Evolutionary conservation across 2,888 invertebrate species (phyloP), one percentile per base, ranked within the genome.

Genomic region (Caenorhabditis sp.): DNA sequence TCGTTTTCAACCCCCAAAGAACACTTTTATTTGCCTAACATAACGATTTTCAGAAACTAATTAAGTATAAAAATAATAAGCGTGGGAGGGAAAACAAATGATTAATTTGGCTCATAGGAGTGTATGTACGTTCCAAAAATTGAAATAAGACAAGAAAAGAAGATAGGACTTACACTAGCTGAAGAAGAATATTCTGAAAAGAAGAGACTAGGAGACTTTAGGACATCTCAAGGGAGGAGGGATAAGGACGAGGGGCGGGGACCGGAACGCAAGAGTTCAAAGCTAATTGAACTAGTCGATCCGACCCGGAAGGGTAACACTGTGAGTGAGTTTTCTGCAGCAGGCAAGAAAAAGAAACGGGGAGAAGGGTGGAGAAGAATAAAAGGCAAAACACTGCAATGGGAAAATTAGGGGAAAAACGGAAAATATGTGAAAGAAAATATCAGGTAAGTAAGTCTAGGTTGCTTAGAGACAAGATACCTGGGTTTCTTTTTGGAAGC

Each of bases 61-160:
- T 5, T 18, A 18, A 47, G 4, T n/a, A 47, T n/a, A 13, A 18
- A 47, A 20, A 18, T 3, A 20, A n/a, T n/a, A 47, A 47, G 47
- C 3, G 40, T 11, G 11, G 4, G 4, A 9, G 53, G 22, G 22
- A 32, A 32, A 6, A 32, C 32, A 15, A 26, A 53, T 40, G 26
- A 56, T 40, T 67, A 67, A 67, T 56, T 67, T 56, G 40, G 55
- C 24, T 65, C 18, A n/a, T 22, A 28, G 37, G 55, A 37, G 32
- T n/a, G n/a, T n/a, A n/a, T n/a, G n/a, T n/a, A n/a, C n/a, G n/a
- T n/a, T n/a, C n/a, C n/a, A n/a, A n/a, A n/a, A n/a, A n/a, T n/a
- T n/a, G n/a, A n/a, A n/a, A n/a, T n/a, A n/a, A 35, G 15, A 26
- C n/a, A 26, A 28, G 50, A 50, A 28, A 50, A 20, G 8, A 20